These are phyloP conservation scores for Sipha maydis DNA, from an alignment of 2,888 invertebrate species.

Conservation along the genomic window DNA sequence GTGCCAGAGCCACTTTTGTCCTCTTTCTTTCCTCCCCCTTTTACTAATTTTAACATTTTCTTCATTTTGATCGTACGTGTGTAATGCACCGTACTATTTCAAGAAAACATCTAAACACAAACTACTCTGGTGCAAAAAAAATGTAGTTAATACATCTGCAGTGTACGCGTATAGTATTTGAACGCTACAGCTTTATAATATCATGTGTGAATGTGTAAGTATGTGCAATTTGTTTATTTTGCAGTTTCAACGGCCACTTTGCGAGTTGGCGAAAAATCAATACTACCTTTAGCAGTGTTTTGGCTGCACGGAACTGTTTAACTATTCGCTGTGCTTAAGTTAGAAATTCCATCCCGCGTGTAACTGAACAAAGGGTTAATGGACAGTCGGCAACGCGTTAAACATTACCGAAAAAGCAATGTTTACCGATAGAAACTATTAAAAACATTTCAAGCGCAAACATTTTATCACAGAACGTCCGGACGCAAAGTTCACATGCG, in stretches of 20 bases:
- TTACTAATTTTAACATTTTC: slow-evolving; percentile 67
- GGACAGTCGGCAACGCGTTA: not conserved
- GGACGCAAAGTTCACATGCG: not conserved
- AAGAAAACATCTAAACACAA: not conserved
- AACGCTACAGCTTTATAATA: not conserved
- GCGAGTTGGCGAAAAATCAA: slow-evolving; percentile 42
- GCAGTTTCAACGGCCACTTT: slow-evolving; percentile 21
- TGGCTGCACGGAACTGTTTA: not conserved
- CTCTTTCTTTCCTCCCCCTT: slow-evolving; percentile 66
- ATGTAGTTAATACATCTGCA: not conserved
- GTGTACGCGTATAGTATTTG: not conserved
- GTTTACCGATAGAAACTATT: not conserved
- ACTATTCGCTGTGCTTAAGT: too few species aligned
- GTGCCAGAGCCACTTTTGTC: slow-evolving; percentile 65
- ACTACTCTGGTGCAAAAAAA: slow-evolving; percentile 14
- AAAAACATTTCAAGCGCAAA: not conserved
- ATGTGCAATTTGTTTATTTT: slow-evolving; percentile 24
- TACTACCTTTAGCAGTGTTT: slow-evolving; percentile 23
- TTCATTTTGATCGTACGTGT: slow-evolving; percentile 64
- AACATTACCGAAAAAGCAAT: not conserved
- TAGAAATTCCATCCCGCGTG: not conserved
- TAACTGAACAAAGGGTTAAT: not conserved
- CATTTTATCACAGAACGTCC: not conserved
- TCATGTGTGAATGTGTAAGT: not conserved
- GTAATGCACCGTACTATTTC: not conserved